Conservation (phyloP, 2,888 invertebrate species). For the Melinopterus prodromus region DNA sequence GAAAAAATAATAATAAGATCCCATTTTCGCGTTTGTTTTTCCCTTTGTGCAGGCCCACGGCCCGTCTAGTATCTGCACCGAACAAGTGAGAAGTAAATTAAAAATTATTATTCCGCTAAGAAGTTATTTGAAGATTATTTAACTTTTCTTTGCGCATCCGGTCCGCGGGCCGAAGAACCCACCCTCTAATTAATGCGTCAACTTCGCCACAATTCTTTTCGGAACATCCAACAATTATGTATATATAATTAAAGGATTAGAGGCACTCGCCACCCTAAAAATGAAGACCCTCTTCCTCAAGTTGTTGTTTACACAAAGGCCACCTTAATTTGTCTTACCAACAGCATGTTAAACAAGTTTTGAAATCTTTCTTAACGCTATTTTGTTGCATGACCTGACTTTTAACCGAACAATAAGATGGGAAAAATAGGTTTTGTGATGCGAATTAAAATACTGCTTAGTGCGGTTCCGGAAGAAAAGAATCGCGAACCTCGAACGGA, state of each 20-base stretch:
- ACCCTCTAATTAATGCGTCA: neutral
- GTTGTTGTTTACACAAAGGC: too few relatives aligned
- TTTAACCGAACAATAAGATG: neutral
- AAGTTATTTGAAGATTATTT: slow-evolving; percentile 4
- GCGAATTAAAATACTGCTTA: neutral
- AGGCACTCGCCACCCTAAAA: neutral
- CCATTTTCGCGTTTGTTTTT: slow-evolving; percentile 26
- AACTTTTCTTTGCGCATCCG: neutral
- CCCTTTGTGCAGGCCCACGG: neutral
- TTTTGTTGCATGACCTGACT: too few relatives aligned
- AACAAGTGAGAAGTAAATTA: slow-evolving; percentile 4
- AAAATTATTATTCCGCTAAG: neutral
- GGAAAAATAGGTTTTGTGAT: neutral
- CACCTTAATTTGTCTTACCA: too few relatives aligned
- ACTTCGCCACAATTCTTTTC: neutral
- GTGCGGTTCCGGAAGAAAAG: neutral
- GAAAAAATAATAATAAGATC: slow-evolving; percentile 24
- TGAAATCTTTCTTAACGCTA: too few relatives aligned
- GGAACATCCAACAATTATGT: neutral
- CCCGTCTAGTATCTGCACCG: neutral
- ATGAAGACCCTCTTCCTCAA: too few relatives aligned
- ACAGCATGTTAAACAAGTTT: too few relatives aligned
- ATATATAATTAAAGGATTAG: neutral
- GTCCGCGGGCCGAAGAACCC: neutral
- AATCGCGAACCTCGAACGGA: neutral